These are phyloP conservation scores for Trialeurodes vaporariorum DNA, from an alignment of 1,140 invertebrate species.

Conservation along the genomic window DNA sequence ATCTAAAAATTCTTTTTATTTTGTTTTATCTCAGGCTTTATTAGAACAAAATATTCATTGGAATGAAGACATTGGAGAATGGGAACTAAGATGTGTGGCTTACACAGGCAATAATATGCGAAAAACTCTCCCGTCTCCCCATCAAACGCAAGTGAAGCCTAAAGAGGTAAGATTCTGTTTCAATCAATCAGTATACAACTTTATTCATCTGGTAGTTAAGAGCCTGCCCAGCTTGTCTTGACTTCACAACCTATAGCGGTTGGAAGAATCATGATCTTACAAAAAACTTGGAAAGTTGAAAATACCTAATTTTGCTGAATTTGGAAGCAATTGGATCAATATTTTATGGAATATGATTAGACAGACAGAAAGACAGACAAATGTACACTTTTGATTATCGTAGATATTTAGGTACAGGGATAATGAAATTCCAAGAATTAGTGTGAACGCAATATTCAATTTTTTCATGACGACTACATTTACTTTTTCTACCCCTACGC, in stretches of 20 bases:
- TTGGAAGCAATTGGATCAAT: no score
- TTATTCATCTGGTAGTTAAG: no score
- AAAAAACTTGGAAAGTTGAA: neutral
- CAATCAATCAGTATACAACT: neutral
- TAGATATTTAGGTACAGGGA: no score
- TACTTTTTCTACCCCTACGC: no score
- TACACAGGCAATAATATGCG: slow-evolving; percentile 99
- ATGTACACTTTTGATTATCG: no score
- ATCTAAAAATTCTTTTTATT: no score
- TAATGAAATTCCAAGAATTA: no score
- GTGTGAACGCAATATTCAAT: no score
- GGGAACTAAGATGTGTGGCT: slow-evolving; percentile 94
- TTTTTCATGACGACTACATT: no score
- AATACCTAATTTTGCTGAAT: neutral
- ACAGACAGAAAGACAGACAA: no score
- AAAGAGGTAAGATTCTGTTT: neutral
- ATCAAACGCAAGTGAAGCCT: neutral
- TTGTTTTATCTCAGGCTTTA: slow-evolving; percentile 50
- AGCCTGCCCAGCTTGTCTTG: no score
- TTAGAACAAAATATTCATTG: slow-evolving; percentile 88
- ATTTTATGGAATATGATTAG: no score
- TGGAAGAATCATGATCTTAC: neutral
- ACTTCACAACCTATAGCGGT: neutral
- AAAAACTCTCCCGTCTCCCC: slow-evolving; percentile 35
- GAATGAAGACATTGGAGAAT: slow-evolving; percentile 98